Evolutionary conservation across 2,888 invertebrate species (phyloP), one percentile per base, ranked within the genome.

Genomic region (Cheilosia grossa): DNA sequence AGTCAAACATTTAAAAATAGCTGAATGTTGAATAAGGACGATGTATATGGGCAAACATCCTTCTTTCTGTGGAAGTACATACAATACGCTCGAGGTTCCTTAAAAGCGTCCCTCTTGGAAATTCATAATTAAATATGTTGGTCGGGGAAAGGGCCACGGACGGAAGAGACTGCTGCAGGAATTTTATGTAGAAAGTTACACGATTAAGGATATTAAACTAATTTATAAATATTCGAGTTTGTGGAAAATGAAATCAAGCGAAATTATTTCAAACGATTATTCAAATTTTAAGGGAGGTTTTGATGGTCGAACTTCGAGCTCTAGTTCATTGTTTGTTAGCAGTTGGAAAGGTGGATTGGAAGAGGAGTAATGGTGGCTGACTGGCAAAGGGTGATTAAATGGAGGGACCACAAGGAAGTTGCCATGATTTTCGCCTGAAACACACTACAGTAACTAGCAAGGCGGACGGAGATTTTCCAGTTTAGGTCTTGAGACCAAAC

Each of bases 1-100:
- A 83, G 78, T 83, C 82, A 83, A 83, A 83, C 78, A 83, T 74
- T 79, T 69, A 47, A 61, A 47, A 61, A 79, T 64, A 53, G 58
- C 69, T 79, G 53, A 61, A 69, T 19, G 24, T 51, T 37, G 67
- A 54, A 61, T 40, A 61, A 56, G 61, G 24, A 13, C 51, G n/a
- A 74, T n/a, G n/a, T n/a, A 6, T 51, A 24, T 53, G 15, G 44
- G 49, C 73, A 74, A 79, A 79, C 44, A 74, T 58, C 53, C 47
- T 72, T 66, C 58, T 51, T 72, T 66, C 33, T 17, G 72, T 51
- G 19, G 1, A 37, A 37, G 13, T 4, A 30, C 0, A 6, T 27
- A 6, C 6, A 9, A 7, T 4, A 9, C 0, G 42, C n/a, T 37
- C n/a, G 13, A 17, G 21, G 63, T 30, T 51, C 51, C 42, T 4